Base-by-base conservation (phyloP, 2,113 vertebrate genomes). In the Phaetusa simplex region DNA sequence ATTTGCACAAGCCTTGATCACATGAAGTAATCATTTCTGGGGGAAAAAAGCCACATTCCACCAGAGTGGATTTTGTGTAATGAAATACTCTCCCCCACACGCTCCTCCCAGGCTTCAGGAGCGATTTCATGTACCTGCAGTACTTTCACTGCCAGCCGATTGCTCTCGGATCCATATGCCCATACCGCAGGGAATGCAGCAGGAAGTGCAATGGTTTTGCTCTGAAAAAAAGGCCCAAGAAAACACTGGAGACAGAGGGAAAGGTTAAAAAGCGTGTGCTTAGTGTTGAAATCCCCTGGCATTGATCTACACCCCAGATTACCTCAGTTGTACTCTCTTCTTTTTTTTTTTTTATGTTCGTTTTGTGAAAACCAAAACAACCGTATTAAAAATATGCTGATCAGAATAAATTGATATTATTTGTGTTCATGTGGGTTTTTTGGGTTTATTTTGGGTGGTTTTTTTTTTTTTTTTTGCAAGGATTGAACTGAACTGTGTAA, bases 1-100 rank as follows among this genome's bases (percentile, higher is more conserved):
- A 93, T 94, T 93, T 96, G 87, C 94, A 94, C 84, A 95, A 96
- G 67, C 13, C 78, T 90, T 80, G 74, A 87, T 96, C 89, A 70
- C 58, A 94, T 94, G 84, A 81, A 85, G 74, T 74, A 95, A 93
- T 88, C 29, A 81, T 94, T 96, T 96, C 91, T 83, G 58, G 59
- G 83, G 40, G 8, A 91, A 67, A 71, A 95, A 85, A 76, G 27
- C 12, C 64, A 91, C 94, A 94, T 91, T 95, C 79, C 36, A 67
- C 61, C n/a, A 70, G 38, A 2, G 3, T 53, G 74, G 74, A 88
- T 85, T 85, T 30, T 59, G 42, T 79, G 26, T 56, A 86, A 80
- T 1, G 14, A 91, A 71, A 67, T 66, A 62, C 36, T 90, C 32
- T 82, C 17, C 22, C 49, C 22, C 7, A 20, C 34, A 45, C 4